phyloP scores from a whole-genome alignment of 2,888 invertebrate species.

The Microchrysa polita region DNA sequence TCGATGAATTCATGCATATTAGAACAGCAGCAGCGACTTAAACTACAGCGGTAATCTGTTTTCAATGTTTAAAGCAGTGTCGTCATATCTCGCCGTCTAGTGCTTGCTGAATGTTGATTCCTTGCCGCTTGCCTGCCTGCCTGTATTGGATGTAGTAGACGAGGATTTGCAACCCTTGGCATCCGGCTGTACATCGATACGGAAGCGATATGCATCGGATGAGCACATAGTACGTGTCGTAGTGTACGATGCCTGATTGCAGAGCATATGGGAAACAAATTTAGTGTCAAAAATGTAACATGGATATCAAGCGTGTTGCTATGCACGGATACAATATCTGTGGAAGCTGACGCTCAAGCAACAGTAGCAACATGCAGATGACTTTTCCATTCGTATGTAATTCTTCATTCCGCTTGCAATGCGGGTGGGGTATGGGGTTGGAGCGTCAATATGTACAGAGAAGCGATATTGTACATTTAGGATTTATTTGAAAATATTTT shows the following conservation, averaged over 20 bases:
- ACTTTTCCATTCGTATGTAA: conserved; percentile 28
- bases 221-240: no score
- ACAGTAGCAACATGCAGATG: conserved; percentile 13
- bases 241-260: background rate
- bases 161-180: background rate
- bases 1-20: background rate
- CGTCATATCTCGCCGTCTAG: conserved; percentile 4
- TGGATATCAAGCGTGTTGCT: background rate
- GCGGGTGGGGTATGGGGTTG: no score
- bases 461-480: no score
- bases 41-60: conserved; percentile 47
- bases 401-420: no score
- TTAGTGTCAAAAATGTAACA: conserved; percentile 39
- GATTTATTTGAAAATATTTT: no score
- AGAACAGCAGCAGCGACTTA: background rate
- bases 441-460: no score
- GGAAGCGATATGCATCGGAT: conserved; percentile 3
- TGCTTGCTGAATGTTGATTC: background rate
- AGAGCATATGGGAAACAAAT: conserved; percentile 30
- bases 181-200: conserved; percentile 16
- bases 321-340: background rate
- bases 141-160: conserved; percentile 16
- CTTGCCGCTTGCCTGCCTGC: background rate
- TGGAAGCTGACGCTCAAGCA: background rate
- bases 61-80: conserved; percentile 47